Evolutionary conservation across 2,888 invertebrate genomes (phyloP).

Genomic region (Maniola hyperantus): DNA sequence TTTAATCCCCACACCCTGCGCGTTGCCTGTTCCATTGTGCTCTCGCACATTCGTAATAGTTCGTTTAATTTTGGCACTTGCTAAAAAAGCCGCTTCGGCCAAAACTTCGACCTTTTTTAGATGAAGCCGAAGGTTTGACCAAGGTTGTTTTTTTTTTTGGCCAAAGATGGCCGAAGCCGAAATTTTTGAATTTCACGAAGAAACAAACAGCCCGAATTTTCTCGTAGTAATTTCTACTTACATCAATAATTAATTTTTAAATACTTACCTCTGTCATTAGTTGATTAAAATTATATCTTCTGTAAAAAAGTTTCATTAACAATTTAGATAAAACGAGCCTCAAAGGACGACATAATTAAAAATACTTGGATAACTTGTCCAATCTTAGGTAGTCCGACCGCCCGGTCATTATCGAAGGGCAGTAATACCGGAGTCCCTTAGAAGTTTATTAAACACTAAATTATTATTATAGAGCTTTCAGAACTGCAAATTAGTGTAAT

Average conservation of each 20-base stretch:
- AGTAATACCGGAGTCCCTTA: not conserved
- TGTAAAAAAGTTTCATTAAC: not conserved
- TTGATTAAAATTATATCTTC: not conserved
- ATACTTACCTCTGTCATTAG: not conserved
- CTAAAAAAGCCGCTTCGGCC: too few relatives aligned
- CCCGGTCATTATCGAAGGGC: slow-evolving; percentile 9
- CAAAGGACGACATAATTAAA: slow-evolving; percentile 7
- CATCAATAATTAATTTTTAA: not conserved
- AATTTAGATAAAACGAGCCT: slow-evolving; percentile 1
- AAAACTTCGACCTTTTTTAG: too few relatives aligned
- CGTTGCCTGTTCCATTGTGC: too few relatives aligned
- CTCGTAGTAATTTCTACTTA: not conserved
- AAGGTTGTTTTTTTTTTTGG: too few relatives aligned
- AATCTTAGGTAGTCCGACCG: not conserved
- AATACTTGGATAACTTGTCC: slow-evolving; percentile 4
- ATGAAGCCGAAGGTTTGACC: too few relatives aligned
- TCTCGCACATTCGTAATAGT: too few relatives aligned
- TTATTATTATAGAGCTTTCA: not conserved
- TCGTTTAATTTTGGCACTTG: too few relatives aligned
- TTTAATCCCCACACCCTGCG: too few relatives aligned
- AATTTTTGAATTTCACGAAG: too few relatives aligned
- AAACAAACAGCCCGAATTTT: too few relatives aligned
- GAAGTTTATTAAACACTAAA: slow-evolving; percentile 12
- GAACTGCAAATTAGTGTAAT: slow-evolving; percentile 4
- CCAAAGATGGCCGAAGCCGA: too few relatives aligned